Percentiles rank a stretch among this genome's conserved stretches.
These are phyloP conservation scores for Gadopsis bispinosus DNA, from an alignment of 2,797 vertebrate genomes.

Conservation along the genomic window DNA sequence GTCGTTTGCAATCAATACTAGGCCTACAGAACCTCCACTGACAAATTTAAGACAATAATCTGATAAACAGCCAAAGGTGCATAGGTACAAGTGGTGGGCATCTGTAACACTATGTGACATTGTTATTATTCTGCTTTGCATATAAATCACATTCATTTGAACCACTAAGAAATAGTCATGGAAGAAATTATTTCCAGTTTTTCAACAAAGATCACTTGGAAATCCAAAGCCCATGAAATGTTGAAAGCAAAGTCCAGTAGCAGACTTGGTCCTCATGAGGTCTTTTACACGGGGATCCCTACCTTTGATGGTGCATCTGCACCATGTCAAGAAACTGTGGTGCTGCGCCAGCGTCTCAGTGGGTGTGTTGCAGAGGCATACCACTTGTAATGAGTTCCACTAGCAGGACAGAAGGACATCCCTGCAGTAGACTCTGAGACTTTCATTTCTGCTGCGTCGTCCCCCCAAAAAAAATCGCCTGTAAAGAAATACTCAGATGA, in stretches of 20 bases:
- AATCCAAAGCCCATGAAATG: constrained; percentile 48
- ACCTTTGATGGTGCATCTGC: constrained; percentile 75
- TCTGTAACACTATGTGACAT: neutral
- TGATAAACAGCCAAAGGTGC: neutral
- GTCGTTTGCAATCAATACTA: neutral
- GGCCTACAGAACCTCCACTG: neutral
- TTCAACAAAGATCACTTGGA: constrained; percentile 16
- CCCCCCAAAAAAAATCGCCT: constrained; percentile 29
- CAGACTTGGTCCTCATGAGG: constrained; percentile 48
- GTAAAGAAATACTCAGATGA: constrained; percentile 50
- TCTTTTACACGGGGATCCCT: constrained; percentile 60
- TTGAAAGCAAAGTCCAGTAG: constrained; percentile 42
- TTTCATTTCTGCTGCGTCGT: constrained; percentile 57
- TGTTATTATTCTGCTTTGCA: constrained; percentile 1
- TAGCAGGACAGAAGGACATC: constrained; percentile 46
- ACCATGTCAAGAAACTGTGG: constrained; percentile 54
- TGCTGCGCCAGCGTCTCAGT: constrained; percentile 59
- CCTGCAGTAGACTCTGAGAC: constrained; percentile 34
- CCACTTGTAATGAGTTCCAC: constrained; percentile 72
- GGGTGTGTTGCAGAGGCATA: constrained; percentile 59
- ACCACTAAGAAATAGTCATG: neutral
- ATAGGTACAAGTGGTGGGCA: neutral
- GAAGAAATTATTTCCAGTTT: constrained; percentile 5
- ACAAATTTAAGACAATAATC: neutral
- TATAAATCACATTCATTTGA: constrained; percentile 22